A percentile compares a stretch with the other conserved stretches of the same genome.
These are phyloP conservation scores for Gila orcuttii DNA, from an alignment of 2,113 vertebrate genomes.

Conservation along the genomic window DNA sequence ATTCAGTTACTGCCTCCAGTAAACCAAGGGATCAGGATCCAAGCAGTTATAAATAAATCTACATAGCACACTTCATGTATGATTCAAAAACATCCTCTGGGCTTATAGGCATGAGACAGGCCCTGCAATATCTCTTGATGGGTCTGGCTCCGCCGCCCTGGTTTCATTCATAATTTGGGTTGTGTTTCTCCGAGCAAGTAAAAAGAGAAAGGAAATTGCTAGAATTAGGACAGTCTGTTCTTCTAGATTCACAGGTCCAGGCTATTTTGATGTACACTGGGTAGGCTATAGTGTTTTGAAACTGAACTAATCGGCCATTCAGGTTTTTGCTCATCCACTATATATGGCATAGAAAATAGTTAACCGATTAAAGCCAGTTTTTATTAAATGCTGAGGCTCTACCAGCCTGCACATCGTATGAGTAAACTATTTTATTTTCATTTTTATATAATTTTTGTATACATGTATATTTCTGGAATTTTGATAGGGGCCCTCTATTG, in stretches of 20 bases:
- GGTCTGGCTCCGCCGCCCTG: constrained; percentile 10
- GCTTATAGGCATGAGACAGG: constrained; percentile 22
- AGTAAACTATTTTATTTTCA: too few relatives aligned
- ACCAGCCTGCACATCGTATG: too few relatives aligned
- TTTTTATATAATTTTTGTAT: too few relatives aligned
- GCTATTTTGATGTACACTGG: background rate
- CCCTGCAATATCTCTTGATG: constrained; percentile 27
- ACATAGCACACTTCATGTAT: constrained; percentile 35
- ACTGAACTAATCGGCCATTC: constrained; percentile 4
- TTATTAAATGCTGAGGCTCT: too few relatives aligned
- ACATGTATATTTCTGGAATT: too few relatives aligned
- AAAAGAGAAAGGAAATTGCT: constrained; percentile 12
- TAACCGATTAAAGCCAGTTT: too few relatives aligned
- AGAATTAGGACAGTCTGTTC: constrained; percentile 4
- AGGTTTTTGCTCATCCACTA: background rate
- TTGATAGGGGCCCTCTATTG: too few relatives aligned
- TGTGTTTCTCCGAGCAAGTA: background rate
- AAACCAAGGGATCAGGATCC: constrained; percentile 28
- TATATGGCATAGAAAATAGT: too few relatives aligned
- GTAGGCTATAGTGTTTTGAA: background rate
- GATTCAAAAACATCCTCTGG: constrained; percentile 36
- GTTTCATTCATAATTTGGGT: constrained; percentile 51
- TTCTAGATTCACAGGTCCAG: background rate
- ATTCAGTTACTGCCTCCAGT: constrained; percentile 26
- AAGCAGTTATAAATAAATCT: constrained; percentile 52